These are phyloP conservation scores for Borostomias antarcticus DNA, from an alignment of 2,797 vertebrate species.

Conservation along the genomic window DNA sequence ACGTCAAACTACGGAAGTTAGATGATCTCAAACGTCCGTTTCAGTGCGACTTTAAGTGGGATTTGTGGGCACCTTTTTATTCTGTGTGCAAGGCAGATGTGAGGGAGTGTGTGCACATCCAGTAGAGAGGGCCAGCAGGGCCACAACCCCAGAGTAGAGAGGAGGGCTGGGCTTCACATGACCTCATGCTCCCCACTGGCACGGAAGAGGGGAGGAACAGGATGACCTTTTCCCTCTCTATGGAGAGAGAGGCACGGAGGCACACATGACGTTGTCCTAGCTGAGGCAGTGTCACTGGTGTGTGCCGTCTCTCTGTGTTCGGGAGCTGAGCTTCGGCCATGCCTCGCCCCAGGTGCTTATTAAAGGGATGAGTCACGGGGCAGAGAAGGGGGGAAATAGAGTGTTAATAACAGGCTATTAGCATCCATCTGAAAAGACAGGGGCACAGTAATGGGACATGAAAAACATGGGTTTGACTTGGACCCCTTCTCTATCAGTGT, in stretches of 20 bases:
- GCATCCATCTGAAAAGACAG: not conserved
- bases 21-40: no score
- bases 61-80: not conserved
- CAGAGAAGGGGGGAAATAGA: slow-evolving; percentile 1
- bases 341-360: not conserved
- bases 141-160: not conserved
- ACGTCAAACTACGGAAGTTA: no score
- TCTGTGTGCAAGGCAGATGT: not conserved
- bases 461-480: not conserved
- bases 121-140: not conserved
- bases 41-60: slow-evolving; percentile 15
- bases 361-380: slow-evolving; percentile 4
- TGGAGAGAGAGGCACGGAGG: not conserved
- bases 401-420: slow-evolving; percentile 12
- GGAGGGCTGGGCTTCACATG: not conserved
- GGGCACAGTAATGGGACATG: not conserved
- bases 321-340: not conserved
- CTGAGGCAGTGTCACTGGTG: no score
- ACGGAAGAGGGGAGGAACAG: not conserved
- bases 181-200: not conserved
- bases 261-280: not conserved
- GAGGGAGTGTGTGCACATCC: not conserved
- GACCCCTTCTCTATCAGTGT: not conserved
- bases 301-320: not conserved
- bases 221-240: not conserved